A percentile compares a stretch with the other conserved stretches of the same genome.
These are phyloP conservation scores for Lycopodina hypogea DNA, from an alignment of 37 sponge, comb jelly and placozoan species.

Conservation along the genomic window DNA sequence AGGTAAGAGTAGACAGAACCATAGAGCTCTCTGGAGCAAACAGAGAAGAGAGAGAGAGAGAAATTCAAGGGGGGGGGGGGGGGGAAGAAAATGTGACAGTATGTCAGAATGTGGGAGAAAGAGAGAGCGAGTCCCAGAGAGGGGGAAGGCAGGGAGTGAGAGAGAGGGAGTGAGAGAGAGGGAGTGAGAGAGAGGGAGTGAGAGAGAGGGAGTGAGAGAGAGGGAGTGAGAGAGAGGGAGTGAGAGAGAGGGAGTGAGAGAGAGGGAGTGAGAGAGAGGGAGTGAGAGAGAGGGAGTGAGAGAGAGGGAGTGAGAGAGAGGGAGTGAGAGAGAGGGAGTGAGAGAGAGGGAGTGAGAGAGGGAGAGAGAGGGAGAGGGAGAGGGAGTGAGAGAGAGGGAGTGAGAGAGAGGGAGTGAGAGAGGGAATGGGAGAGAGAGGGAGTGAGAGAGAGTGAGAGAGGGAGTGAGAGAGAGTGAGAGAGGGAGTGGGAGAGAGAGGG, in stretches of 20 bases:
- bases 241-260: too few species aligned
- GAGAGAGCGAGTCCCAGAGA: too few species aligned
- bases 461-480: too few species aligned
- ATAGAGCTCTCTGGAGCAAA: conserved; percentile 35
- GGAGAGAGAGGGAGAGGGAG: not conserved
- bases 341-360: not conserved
- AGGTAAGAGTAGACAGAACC: conserved; percentile 52
- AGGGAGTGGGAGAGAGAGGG: not conserved
- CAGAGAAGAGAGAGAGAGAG: not conserved
- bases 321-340: conserved; percentile 1
- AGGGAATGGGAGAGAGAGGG: not conserved
- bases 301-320: not conserved
- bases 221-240: conserved; percentile 11
- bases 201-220: not conserved
- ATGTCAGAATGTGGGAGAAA: not conserved
- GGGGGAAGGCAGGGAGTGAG: not conserved
- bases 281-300: not conserved
- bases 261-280: conserved; percentile 3
- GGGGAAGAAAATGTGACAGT: not conserved
- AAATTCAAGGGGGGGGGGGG: not conserved
- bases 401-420: not conserved
- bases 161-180: not conserved
- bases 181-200: not conserved
- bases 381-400: not conserved
- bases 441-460: not conserved